Percentiles rank a stretch among this genome's conserved stretches.
These are phyloP conservation scores for Acholoe squamosa DNA, from an alignment of 2,888 invertebrate species.

Conservation along the genomic window DNA sequence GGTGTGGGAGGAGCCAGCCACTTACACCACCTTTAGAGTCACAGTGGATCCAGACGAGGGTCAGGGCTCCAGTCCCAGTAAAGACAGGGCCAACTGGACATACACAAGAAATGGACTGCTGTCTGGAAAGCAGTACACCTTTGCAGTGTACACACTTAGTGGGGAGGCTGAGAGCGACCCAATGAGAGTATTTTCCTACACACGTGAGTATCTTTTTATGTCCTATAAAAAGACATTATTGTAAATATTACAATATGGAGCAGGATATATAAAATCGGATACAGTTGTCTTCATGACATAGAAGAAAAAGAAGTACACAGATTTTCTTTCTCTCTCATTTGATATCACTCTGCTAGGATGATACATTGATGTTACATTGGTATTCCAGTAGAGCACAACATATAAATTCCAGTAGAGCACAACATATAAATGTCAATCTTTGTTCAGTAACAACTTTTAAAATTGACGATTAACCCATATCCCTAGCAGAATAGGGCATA, in stretches of 20 bases:
- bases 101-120: constrained; percentile 50
- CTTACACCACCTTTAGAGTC: constrained; percentile 5
- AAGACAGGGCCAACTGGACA: constrained; percentile 14
- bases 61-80: constrained; percentile 13
- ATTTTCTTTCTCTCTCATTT: too few species aligned
- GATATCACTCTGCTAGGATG: too few species aligned
- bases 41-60: constrained; percentile 51
- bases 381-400: too few species aligned
- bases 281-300: too few species aligned
- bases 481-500: too few species aligned
- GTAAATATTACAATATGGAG: background rate
- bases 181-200: background rate
- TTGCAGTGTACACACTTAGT: constrained; percentile 37
- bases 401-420: too few species aligned
- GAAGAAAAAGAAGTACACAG: too few species aligned
- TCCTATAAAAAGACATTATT: background rate
- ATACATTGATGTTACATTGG: too few species aligned
- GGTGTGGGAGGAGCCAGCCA: constrained; percentile 41
- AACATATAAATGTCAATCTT: too few species aligned
- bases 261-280: background rate
- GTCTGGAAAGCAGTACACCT: constrained; percentile 48
- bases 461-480: background rate
- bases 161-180: constrained; percentile 15
- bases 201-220: background rate
- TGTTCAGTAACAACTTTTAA: background rate